Evolutionary conservation across 2,797 vertebrate genomes (phyloP), one percentile per base, ranked within the genome.

Genomic region (Chrosomus eos): DNA sequence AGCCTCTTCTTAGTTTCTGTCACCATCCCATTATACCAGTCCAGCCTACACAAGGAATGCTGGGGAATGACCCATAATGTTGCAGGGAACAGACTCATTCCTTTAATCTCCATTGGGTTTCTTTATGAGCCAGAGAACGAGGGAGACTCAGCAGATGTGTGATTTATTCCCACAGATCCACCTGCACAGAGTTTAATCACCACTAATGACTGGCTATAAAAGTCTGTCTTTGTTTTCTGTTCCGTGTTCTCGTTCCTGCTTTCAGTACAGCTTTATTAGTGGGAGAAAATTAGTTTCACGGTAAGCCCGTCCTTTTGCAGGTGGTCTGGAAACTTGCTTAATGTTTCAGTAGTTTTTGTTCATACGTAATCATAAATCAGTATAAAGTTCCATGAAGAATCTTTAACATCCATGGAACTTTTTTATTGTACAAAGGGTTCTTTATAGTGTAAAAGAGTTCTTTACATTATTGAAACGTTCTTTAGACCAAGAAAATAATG

Each of bases 171-270:
- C 81, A 31, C 40, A 66, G 64, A 86, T 77, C 84, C 87, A 89
- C 85, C 86, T 88, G 81, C 86, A 75, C 60, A 66, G 33, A 28
- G 26, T 74, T 64, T 85, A 74, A 79, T 71, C 72, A 68, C 76
- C 83, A 48, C 77, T 81, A 88, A 86, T 74, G 62, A 89, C 13
- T 62, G 85, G 83, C 80, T 87, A 71, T 80, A 53, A 84, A 86
- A 86, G 87, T 74, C 85, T 43, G 36, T 23, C 55, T 38, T 23
- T 73, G 80, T 74, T 38, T 79, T 88, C 71, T 58, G 51, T 66
- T 82, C 74, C 68, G 38, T 71, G 77, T 62, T 62, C 67, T 48
- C 14, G 8, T 80, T 45, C 53, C 76, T 72, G 43, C 40, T 85
- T 86, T 87, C 85, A 82, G 38, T 72, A 72, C 53, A 80, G 64